Base-by-base conservation (phyloP, 2,113 vertebrate genomes). In the Delphinus delphis region DNA sequence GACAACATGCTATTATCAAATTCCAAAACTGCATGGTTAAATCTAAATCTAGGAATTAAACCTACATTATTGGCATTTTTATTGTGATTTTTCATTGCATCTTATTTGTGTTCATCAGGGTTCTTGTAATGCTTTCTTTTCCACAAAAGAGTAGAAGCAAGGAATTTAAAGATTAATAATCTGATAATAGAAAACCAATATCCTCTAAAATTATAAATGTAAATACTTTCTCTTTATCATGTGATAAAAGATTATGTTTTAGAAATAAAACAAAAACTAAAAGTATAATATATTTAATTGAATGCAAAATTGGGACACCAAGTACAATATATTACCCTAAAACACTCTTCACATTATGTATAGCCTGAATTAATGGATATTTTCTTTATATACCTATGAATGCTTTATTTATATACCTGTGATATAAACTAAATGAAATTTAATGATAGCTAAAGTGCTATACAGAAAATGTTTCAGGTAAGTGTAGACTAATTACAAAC, bases 391-490 rank as follows among this genome's bases (percentile, higher is more conserved):
- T 38, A 41, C 38, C 21, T 88, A 31, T 67, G 63, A 93, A 90
- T 25, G 68, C 12, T 93, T 94, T 90, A 79, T 96, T 55, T 90
- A 70, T 87, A 96, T 68, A n/a, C 18, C 8, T 89, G 36, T 93
- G 41, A 93, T 90, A 82, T 50, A 92, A 91, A 88, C 55, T 88
- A 84, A 91, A 26, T 94, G 28, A 95, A 71, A 67, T 85, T 94
- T 85, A 50, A 88, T 74, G 65, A 79, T 31, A 83, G 60, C 28
- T 92, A 68, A 77, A 94, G 44, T 85, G 26, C 11, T 41, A 38
- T 36, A 77, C 8, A 88, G 44, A 96, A 97, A 95, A 84, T 96
- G 53, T 85, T 91, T 93, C 85, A 58, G n/a, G 47, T 60, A 95
- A 83, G 88, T 41, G 58, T 65, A 80, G 55, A 92, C 70, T 76